Evolutionary conservation across 2,888 invertebrate species (phyloP).

Genomic region (Troides aeacus): DNA sequence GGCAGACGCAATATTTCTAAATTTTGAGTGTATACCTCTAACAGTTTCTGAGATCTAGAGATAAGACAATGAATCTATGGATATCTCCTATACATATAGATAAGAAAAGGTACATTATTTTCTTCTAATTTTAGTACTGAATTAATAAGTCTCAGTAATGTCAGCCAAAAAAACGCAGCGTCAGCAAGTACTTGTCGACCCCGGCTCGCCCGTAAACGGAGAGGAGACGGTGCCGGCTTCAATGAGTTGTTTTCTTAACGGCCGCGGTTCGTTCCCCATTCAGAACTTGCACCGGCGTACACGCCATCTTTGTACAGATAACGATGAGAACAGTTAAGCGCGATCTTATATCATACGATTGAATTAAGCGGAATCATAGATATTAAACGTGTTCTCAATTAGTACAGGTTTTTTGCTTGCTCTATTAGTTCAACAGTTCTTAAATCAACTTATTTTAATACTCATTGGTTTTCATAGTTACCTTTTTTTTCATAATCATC

Average conservation of each 20-base stretch:
- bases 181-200: slow-evolving; percentile 39
- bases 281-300: slow-evolving; percentile 47
- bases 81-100: too few relatives aligned
- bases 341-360: background rate
- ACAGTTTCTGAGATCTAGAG: too few relatives aligned
- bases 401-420: background rate
- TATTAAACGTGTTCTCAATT: background rate
- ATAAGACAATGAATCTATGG: too few relatives aligned
- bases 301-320: slow-evolving; percentile 6
- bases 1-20: too few relatives aligned
- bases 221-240: slow-evolving; percentile 36
- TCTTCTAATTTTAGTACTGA: too few relatives aligned
- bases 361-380: background rate
- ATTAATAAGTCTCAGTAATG: too few relatives aligned
- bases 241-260: slow-evolving; percentile 42
- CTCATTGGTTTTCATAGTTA: too few relatives aligned
- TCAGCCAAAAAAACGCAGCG: background rate
- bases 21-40: too few relatives aligned
- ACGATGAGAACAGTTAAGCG: slow-evolving; percentile 6
- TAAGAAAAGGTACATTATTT: too few relatives aligned
- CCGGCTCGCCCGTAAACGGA: slow-evolving; percentile 44
- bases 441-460: too few relatives aligned
- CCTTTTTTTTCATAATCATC: too few relatives aligned
- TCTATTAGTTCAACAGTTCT: too few relatives aligned
- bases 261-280: slow-evolving; percentile 46